Evolutionary conservation across 2,888 invertebrate species (phyloP), one percentile per base, ranked within the genome.

Genomic region (Chymomyza caudatula): DNA sequence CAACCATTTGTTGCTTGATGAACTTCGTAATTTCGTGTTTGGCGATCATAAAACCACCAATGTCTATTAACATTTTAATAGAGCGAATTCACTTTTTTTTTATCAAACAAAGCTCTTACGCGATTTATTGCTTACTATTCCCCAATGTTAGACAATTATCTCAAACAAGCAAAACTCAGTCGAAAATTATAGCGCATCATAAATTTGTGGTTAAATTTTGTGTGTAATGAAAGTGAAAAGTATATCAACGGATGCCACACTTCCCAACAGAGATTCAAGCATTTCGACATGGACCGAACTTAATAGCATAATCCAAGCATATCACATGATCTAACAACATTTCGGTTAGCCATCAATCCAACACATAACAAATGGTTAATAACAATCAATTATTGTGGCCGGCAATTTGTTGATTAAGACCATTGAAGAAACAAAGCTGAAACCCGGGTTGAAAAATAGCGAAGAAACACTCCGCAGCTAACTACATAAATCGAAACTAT

Each of bases 211-310:
- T 72, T 66, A 67, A 78, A 69, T 60, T 67, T 69, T 65, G 43
- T 22, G 61, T 42, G 60, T 74, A 75, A 73, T 75, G 80, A 79
- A 79, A 79, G 78, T 79, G 83, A 79, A 78, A 79, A 82, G 69
- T 67, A 63, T 74, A 68, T 55, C 79, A 82, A 63, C 75, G 83
- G 77, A 73, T 79, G 77, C 67, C 70, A 62, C 68, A 74, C 67
- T 60, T 72, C 61, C 75, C 74, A 65, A 37, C 29, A 37, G 29
- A 37, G 29, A 11, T 37, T 8, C 2, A 4, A 13, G 11, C 11
- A 37, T 37, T 37, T 37, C 29, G 11, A 37, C 29, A 37, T 37
- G 29, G 11, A 11, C 11, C 29, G 11, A 37, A 3, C 11, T 37
- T 37, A 37, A 19, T 19, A 47, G 15, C 47, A 53, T 53, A 53